A percentile compares a stretch with the other conserved stretches of the same genome.
Evolutionary conservation across 2,113 vertebrate species (phyloP).

Genomic region (Microcebus lehilahytsara): DNA sequence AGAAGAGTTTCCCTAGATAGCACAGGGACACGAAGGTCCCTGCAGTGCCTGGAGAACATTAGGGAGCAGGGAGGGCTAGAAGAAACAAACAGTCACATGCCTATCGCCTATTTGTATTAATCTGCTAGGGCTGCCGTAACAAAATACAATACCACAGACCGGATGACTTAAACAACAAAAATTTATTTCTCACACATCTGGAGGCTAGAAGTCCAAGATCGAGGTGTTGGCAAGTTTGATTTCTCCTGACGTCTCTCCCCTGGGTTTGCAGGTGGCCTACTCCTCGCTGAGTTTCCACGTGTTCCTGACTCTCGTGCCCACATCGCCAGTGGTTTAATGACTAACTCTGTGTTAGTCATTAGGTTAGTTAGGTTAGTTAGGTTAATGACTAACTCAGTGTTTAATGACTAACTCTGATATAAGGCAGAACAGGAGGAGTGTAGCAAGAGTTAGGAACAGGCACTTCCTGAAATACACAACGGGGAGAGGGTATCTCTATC

Average conservation of each 20-base stretch:
- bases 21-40: background rate
- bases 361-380: too few relatives aligned
- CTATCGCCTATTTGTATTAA: background rate
- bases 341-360: too few relatives aligned
- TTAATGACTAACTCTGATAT: background rate
- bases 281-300: background rate
- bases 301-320: background rate
- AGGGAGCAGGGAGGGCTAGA: background rate
- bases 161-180: background rate
- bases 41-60: background rate
- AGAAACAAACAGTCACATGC: background rate
- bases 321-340: background rate
- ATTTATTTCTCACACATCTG: background rate
- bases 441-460: background rate
- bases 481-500: background rate
- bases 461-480: too few relatives aligned
- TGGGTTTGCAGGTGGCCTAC: background rate
- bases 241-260: background rate
- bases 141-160: background rate
- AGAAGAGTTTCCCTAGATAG: background rate
- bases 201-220: background rate
- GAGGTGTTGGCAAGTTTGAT: background rate
- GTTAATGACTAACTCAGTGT: too few relatives aligned
- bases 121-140: background rate
- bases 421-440: background rate